Conservation (phyloP, 2,888 invertebrate species). For the Teleogryllus oceanicus region DNA sequence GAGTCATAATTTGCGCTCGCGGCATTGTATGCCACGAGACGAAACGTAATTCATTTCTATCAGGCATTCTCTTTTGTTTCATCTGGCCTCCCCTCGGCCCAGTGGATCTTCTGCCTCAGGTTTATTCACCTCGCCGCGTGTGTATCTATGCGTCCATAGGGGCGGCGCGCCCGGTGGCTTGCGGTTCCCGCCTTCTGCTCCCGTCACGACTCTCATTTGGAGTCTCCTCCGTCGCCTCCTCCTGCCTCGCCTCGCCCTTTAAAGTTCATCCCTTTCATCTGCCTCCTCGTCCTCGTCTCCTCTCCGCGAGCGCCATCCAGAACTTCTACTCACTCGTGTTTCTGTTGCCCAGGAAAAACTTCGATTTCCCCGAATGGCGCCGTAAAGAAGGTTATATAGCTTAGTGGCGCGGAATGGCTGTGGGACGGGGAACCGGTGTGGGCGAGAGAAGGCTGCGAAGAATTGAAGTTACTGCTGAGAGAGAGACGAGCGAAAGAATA, state of each 20-base stretch:
- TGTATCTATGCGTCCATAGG: too few species aligned
- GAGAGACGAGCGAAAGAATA: background rate
- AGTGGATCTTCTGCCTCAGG: too few species aligned
- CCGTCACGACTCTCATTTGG: background rate
- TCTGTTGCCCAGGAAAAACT: constrained; percentile 43
- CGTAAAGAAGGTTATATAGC: constrained; percentile 44
- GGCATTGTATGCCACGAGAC: too few species aligned
- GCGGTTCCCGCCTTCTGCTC: too few species aligned
- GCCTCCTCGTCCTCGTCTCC: background rate
- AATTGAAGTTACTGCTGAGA: constrained; percentile 31
- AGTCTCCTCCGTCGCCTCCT: background rate
- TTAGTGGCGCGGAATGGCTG: constrained; percentile 34
- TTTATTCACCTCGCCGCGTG: too few species aligned
- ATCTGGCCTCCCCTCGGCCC: too few species aligned
- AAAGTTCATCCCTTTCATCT: constrained; percentile 11
- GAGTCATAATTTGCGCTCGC: too few species aligned
- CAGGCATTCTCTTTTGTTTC: too few species aligned
- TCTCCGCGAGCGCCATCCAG: background rate
- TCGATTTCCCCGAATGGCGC: constrained; percentile 48
- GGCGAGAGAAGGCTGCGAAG: constrained; percentile 32
- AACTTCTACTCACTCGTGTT: constrained; percentile 24
- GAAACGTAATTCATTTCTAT: too few species aligned
- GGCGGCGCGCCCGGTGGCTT: too few species aligned
- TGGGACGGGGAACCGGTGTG: constrained; percentile 31
- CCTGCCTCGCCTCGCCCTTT: background rate